A percentile compares a stretch with the other conserved stretches of the same genome.
Evolutionary conservation across 2,797 vertebrate genomes (phyloP).

Genomic region (Gymnopithys bicolor): DNA sequence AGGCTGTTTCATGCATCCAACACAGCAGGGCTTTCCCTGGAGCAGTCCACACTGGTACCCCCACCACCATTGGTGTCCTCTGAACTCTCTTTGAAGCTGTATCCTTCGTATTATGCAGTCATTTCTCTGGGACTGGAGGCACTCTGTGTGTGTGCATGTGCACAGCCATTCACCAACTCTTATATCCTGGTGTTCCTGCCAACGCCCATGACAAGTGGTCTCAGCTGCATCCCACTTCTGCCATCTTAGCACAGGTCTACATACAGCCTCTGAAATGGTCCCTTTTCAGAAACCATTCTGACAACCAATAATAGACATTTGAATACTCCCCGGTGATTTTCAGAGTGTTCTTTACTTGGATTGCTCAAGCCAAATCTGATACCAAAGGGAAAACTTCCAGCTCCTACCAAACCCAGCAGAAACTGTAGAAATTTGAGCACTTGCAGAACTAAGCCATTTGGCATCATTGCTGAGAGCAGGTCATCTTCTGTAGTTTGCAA

Average conservation of each 20-base stretch:
- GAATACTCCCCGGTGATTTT: neutral
- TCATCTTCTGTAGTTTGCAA: neutral
- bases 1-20: neutral
- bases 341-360: neutral
- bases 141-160: neutral
- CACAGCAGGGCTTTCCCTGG: neutral
- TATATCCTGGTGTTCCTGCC: neutral
- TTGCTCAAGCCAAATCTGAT: neutral
- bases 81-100: neutral
- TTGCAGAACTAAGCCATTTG: neutral
- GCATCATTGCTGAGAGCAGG: neutral
- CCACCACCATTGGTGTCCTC: neutral
- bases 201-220: rapidly evolving
- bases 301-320: neutral
- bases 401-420: neutral
- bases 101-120: neutral
- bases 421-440: neutral
- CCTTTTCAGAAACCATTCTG: neutral
- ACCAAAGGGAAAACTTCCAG: neutral
- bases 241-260: neutral
- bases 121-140: neutral
- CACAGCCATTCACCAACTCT: neutral
- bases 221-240: neutral
- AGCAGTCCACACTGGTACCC: too few relatives aligned
- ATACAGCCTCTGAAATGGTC: neutral